phyloP scores from a whole-genome alignment of 2,888 invertebrate genomes.

The Diabrotica balteata region DNA sequence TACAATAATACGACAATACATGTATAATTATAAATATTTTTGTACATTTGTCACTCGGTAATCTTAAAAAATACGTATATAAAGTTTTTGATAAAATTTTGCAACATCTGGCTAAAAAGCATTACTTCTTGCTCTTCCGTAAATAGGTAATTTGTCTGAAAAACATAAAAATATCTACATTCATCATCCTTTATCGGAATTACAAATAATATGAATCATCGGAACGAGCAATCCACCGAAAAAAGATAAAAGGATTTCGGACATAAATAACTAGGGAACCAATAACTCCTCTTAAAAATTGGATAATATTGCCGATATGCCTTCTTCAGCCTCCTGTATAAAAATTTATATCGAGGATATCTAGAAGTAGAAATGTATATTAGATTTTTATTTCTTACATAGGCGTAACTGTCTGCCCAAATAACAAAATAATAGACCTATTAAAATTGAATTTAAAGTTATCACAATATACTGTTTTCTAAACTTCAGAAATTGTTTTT shows the following conservation, averaged over 20 bases:
- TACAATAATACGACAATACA: too few species aligned
- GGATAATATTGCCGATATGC: slow-evolving; percentile 34
- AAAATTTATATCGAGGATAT: slow-evolving; percentile 30
- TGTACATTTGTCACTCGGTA: too few species aligned
- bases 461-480: too few species aligned
- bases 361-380: slow-evolving; percentile 4
- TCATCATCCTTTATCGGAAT: slow-evolving; percentile 13
- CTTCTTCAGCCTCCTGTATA: slow-evolving; percentile 27
- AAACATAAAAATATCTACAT: slow-evolving; percentile 12
- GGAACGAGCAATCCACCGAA: slow-evolving; percentile 24
- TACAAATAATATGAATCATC: slow-evolving; percentile 23
- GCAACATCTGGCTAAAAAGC: too few species aligned
- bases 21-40: too few species aligned
- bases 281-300: slow-evolving; percentile 36
- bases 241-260: slow-evolving; percentile 36
- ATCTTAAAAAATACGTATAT: too few species aligned
- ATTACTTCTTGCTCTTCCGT: too few species aligned
- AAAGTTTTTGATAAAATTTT: too few species aligned
- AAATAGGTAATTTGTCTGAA: neutral
- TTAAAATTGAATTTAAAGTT: too few species aligned
- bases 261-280: slow-evolving; percentile 33
- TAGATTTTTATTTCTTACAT: slow-evolving; percentile 26
- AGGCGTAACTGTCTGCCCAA: slow-evolving; percentile 7
- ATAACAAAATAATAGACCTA: neutral
- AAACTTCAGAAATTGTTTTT: too few species aligned